Percentiles rank a stretch among this genome's conserved stretches.
Evolutionary conservation across 2,113 vertebrate species (phyloP).

Genomic region (Oryzias woworae): DNA sequence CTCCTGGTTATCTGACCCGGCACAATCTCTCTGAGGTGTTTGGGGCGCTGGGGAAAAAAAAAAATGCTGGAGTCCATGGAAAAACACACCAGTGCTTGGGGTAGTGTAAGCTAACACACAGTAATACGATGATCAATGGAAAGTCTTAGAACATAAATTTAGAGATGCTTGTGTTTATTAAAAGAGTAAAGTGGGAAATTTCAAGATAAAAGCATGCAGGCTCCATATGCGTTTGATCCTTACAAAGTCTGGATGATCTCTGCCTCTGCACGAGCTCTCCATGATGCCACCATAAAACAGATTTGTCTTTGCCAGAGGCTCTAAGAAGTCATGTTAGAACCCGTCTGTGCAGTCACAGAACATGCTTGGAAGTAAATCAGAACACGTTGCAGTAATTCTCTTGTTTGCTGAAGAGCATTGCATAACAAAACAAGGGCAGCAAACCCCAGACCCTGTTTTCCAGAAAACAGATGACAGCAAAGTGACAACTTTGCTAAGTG

Average conservation of each 20-base stretch:
- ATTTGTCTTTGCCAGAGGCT: constrained; percentile 13
- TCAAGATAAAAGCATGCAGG: constrained; percentile 2
- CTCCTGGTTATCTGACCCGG: constrained; percentile 60
- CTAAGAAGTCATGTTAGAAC: constrained; percentile 19
- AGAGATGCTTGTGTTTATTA: constrained; percentile 7
- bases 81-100: constrained; percentile 18
- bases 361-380: constrained; percentile 8
- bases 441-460: background rate
- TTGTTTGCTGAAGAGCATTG: constrained; percentile 18
- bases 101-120: background rate
- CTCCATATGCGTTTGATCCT: background rate
- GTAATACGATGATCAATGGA: background rate
- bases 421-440: constrained; percentile 10
- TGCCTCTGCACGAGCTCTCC: background rate
- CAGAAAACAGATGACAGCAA: constrained; percentile 1
- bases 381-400: constrained; percentile 11
- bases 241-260: constrained; percentile 21
- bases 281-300: constrained; percentile 5
- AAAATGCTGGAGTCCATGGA: constrained; percentile 14
- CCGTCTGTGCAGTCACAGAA: constrained; percentile 19
- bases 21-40: constrained; percentile 60
- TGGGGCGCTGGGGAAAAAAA: constrained; percentile 51
- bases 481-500: constrained; percentile 1
- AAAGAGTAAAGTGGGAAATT: background rate
- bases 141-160: background rate